phyloP scores from a whole-genome alignment of 2,797 vertebrate species.

The Manis crassicaudata region DNA sequence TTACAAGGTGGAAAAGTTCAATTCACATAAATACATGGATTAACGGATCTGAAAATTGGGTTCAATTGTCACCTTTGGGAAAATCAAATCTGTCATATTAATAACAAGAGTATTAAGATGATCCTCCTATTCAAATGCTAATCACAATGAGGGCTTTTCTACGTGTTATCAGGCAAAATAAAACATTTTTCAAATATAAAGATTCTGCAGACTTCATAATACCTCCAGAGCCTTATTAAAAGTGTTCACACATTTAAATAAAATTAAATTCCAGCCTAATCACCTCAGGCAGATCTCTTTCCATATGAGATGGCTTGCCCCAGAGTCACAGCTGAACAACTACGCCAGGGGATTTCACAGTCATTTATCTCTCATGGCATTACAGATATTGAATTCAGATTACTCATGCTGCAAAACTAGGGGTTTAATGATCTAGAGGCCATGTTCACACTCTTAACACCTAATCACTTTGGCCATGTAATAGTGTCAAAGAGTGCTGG shows the following conservation, averaged over 20 bases:
- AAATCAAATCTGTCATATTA: constrained; percentile 77
- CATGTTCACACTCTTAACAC: neutral
- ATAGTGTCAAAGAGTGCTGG: neutral
- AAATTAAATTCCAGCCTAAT: constrained; percentile 71
- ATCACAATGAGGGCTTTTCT: constrained; percentile 75
- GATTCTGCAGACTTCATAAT: constrained; percentile 76
- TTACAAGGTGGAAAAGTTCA: constrained; percentile 73
- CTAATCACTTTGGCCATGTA: neutral
- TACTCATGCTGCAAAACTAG: constrained; percentile 2
- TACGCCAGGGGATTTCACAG: constrained; percentile 1
- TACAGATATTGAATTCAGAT: constrained; percentile 55
- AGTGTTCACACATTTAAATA: constrained; percentile 76
- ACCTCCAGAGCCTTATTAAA: constrained; percentile 78
- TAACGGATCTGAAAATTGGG: constrained; percentile 78
- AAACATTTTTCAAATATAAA: constrained; percentile 77
- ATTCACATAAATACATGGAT: constrained; percentile 74
- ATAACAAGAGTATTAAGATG: constrained; percentile 77
- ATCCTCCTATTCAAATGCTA: constrained; percentile 79
- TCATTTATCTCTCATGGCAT: neutral
- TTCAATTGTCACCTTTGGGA: constrained; percentile 78
- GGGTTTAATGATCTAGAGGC: constrained; percentile 37
- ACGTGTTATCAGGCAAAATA: constrained; percentile 74
- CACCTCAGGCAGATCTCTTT: constrained; percentile 51
- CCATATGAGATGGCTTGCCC: constrained; percentile 19
- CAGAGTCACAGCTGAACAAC: constrained; percentile 25